Evolutionary conservation across 2,113 vertebrate species (phyloP), one percentile per base, ranked within the genome.

Genomic region (Picathartes gymnocephalus): DNA sequence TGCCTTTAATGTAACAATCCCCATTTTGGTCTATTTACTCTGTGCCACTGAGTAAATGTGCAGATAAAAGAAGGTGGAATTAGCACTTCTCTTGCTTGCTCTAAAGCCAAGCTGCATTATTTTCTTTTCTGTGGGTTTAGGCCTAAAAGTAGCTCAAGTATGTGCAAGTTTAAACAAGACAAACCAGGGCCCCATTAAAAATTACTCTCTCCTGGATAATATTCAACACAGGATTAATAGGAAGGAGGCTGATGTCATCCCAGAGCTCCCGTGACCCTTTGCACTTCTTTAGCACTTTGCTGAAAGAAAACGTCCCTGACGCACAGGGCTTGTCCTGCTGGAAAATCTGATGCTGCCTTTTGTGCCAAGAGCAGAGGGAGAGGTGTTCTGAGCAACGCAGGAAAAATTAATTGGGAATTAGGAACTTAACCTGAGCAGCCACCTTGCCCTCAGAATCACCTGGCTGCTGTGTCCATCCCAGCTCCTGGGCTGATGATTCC

Each of bases 161-260:
- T 97, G 94, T 93, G 95, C 96, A 95, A 97, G 96, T 97, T 97
- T 91, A 96, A 97, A 97, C 97, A 97, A 92, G 95, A 94, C 3
- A 0, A 73, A 40, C 85, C 69, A 56, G 94, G 92, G 95, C 95
- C 92, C 96, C 95, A 95, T 97, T 97, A 96, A 95, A 97, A 96
- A 95, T 94, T 88, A 86, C 95, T 97, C 96, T 95, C 95, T 94
- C 69, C 94, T 97, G 97, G 96, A 91, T 97, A 97, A 97, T 97
- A 94, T 96, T 97, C 97, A 97, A 96, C 95, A 64, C 20, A 16
- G 92, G 92, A 92, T 96, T 97, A 96, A 96, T 95, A 85, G 93
- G 45, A 62, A 89, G 56, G 92, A 60, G 90, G 56, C 69, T 97
- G 97, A 97, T 94, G 97, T 97, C 96, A 97, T 64, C 92, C 50